Evolutionary conservation across 2,113 vertebrate genomes (phyloP).

Genomic region (Edolisoma coerulescens): DNA sequence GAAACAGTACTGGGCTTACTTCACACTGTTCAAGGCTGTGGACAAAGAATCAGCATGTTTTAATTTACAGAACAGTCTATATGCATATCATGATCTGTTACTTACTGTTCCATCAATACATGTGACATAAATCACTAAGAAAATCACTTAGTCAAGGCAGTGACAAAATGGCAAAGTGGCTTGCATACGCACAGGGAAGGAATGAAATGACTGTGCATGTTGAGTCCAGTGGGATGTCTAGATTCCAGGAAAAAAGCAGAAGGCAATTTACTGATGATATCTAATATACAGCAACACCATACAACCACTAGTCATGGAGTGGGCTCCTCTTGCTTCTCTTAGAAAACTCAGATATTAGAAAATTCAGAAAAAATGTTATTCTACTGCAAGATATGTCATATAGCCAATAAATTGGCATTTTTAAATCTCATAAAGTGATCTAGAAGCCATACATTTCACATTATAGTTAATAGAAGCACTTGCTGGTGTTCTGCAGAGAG

Average conservation of each 20-base stretch:
- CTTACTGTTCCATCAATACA: not conserved
- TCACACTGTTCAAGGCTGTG: not conserved
- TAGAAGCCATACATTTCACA: not conserved
- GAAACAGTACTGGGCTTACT: not conserved
- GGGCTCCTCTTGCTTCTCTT: not conserved
- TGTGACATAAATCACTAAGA: not conserved
- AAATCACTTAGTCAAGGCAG: not conserved
- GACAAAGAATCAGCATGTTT: not conserved
- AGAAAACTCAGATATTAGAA: not conserved
- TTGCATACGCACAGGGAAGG: not conserved
- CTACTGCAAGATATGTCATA: not conserved
- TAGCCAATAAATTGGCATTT: not conserved
- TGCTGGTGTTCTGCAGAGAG: not conserved
- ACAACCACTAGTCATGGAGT: not conserved
- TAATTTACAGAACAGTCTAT: not conserved
- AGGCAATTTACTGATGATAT: not conserved
- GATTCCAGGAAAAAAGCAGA: not conserved
- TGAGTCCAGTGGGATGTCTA: not conserved
- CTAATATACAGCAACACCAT: not conserved
- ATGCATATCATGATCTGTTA: not conserved
- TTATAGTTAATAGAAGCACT: not conserved
- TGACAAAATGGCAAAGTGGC: not conserved
- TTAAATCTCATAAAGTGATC: not conserved
- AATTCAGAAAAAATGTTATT: not conserved
- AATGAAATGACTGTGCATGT: not conserved